Evolutionary conservation across 1,140 invertebrate genomes (phyloP), one percentile per base, ranked within the genome.

Genomic region (Drosophila elegans): DNA sequence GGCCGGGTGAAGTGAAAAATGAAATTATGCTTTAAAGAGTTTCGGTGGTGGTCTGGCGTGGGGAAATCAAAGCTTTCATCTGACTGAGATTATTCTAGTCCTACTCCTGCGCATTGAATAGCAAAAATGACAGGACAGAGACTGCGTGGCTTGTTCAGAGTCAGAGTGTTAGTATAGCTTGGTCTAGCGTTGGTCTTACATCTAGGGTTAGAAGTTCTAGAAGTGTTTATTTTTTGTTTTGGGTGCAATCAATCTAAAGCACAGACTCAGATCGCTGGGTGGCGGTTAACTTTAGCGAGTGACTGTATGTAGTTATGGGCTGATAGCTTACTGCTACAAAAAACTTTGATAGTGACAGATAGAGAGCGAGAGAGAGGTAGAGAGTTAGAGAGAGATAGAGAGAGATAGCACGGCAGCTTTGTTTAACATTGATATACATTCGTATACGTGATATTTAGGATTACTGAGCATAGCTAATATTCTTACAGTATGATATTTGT

Each of bases 391-490:
- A 81, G 64, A 64, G 39, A 69, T 27, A 78, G 51, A 78, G 36
- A 78, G 75, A 78, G 80, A 78, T 71, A 74, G 71, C 80, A 88
- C 84, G 77, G 69, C 77, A 84, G 84, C 69, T 89, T 86, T 69
- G 74, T 56, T 60, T 89, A 89, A 83, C 84, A 88, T 77, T 60
- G 61, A 88, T 79, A 69, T 71, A 75, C 62, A 51, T 80, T 89
- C 76, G 80, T 80, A 78, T 89, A 80, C 64, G 77, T 89, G 84
- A 89, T 89, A 74, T 64, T 84, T 89, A 89, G 79, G 80, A 54
- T 62, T 83, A 89, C 79, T 88, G 75, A 78, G 76, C 84, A 88
- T 89, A 72, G 76, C 83, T 89, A 84, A 89, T 80, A 80, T 72
- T 78, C 72, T 72, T 74, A 83, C 79, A 77, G 61, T 63, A 64